Percentiles rank a stretch among this genome's conserved stretches.
These are phyloP conservation scores for Hydroisotoma schaefferi DNA, from an alignment of 2,888 invertebrate genomes.

Conservation along the genomic window DNA sequence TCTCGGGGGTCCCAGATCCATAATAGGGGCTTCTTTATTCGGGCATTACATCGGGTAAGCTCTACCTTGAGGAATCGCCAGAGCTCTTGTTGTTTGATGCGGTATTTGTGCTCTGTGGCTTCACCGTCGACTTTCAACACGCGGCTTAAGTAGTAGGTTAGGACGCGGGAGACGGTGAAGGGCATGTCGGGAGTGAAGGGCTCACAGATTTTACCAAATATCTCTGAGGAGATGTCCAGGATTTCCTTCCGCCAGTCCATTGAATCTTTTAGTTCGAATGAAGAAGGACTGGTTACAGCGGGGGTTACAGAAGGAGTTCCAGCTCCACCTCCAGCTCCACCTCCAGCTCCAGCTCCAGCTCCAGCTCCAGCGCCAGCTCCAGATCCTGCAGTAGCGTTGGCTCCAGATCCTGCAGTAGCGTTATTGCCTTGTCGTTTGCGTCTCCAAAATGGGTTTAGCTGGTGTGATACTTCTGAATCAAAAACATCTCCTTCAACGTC, in stretches of 20 bases:
- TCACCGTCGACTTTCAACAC: too few species aligned
- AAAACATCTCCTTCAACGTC: too few species aligned
- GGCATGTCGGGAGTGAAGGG: slow-evolving; percentile 20
- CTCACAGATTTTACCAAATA: slow-evolving; percentile 19
- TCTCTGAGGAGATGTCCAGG: slow-evolving; percentile 15
- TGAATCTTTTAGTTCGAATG: background rate
- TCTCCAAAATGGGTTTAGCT: too few species aligned
- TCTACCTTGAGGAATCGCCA: slow-evolving; percentile 4
- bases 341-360: too few species aligned
- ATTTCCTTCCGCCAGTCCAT: slow-evolving; percentile 17
- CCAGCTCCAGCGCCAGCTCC: too few species aligned
- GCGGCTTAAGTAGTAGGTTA: slow-evolving; percentile 4
- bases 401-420: too few species aligned
- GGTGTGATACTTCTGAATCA: too few species aligned
- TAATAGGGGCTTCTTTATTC: background rate
- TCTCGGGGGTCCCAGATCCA: slow-evolving; percentile 8
- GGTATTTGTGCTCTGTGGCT: background rate
- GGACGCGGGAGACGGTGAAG: slow-evolving; percentile 5
- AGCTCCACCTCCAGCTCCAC: background rate
- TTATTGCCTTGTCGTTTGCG: too few species aligned
- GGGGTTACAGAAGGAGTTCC: background rate
- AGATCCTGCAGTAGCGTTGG: too few species aligned
- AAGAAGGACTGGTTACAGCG: background rate
- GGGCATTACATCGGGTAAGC: background rate
- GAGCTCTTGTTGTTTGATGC: background rate